These are phyloP conservation scores for Drosophila sordidapex DNA, from an alignment of 2,888 invertebrate species.

Conservation along the genomic window DNA sequence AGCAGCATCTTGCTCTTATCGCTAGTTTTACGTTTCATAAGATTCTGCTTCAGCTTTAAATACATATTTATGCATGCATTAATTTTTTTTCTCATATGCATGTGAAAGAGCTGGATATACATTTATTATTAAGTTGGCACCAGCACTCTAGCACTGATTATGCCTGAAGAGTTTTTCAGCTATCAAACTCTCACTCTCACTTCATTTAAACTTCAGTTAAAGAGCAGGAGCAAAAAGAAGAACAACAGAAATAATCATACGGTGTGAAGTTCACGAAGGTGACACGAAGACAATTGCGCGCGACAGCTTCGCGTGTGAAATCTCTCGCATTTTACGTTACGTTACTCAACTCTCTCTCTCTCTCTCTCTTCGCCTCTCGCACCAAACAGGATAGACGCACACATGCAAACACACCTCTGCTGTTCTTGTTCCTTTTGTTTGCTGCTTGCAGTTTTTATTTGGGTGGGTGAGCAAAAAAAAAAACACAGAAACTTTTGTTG, in stretches of 20 bases:
- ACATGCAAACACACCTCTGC: slow-evolving; percentile 13
- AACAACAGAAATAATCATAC: slow-evolving; percentile 25
- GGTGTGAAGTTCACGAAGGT: slow-evolving; percentile 29
- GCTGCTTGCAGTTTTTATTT: slow-evolving; percentile 49
- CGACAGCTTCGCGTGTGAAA: slow-evolving; percentile 48
- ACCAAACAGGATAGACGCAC: slow-evolving; percentile 55
- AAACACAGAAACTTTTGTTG: slow-evolving; percentile 31
- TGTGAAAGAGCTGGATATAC: slow-evolving; percentile 13
- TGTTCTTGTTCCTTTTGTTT: slow-evolving; percentile 18
- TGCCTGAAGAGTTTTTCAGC: neutral
- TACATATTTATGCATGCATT: slow-evolving; percentile 55
- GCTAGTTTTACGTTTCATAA: slow-evolving; percentile 83
- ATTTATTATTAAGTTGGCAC: slow-evolving; percentile 31
- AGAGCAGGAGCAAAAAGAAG: neutral
- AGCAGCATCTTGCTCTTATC: slow-evolving; percentile 64
- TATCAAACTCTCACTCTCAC: slow-evolving; percentile 11
- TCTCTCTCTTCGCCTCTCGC: slow-evolving; percentile 23
- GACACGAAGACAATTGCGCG: slow-evolving; percentile 48
- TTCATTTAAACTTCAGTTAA: slow-evolving; percentile 60
- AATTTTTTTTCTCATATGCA: slow-evolving; percentile 1
- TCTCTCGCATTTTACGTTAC: slow-evolving; percentile 24
- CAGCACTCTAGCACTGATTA: slow-evolving; percentile 23
- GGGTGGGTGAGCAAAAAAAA: slow-evolving; percentile 30
- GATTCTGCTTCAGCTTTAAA: slow-evolving; percentile 70
- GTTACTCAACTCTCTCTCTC: slow-evolving; percentile 13